Evolutionary conservation across 64 coral and sea anemone genomes (phyloP).

Genomic region (Montipora efflorescens): DNA sequence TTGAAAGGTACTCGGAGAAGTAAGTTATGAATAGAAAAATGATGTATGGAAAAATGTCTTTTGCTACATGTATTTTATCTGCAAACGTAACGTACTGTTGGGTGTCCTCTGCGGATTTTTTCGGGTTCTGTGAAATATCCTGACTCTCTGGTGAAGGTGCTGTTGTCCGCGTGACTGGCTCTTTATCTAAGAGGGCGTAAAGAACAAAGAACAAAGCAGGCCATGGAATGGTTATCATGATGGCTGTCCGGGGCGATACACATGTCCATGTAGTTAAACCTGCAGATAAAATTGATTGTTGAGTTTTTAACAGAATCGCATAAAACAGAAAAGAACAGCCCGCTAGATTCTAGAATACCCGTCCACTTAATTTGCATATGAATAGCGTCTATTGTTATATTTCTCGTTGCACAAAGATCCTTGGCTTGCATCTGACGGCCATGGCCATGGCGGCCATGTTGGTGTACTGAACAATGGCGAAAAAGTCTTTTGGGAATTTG

Average conservation of each 20-base stretch:
- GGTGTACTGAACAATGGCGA: too few relatives aligned
- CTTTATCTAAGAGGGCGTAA: constrained; percentile 77
- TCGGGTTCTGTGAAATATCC: not conserved
- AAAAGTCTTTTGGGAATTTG: too few relatives aligned
- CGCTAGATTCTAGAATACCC: too few relatives aligned
- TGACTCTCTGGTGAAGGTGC: not conserved
- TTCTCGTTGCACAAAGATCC: too few relatives aligned
- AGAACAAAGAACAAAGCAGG: constrained; percentile 66
- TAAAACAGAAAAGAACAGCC: not conserved
- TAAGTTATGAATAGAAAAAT: constrained; percentile 83
- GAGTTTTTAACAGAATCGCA: not conserved
- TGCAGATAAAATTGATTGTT: not conserved
- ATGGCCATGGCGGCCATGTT: too few relatives aligned
- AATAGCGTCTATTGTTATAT: too few relatives aligned
- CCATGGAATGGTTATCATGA: constrained; percentile 85
- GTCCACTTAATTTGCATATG: too few relatives aligned
- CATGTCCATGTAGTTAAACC: constrained; percentile 85
- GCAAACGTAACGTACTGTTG: not conserved
- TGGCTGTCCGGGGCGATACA: constrained; percentile 65
- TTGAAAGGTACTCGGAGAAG: constrained; percentile 88
- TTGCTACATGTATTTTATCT: constrained; percentile 58
- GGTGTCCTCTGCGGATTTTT: not conserved
- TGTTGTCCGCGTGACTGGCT: not conserved
- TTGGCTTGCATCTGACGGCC: too few relatives aligned
- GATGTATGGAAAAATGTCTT: constrained; percentile 77